Conservation (phyloP, 2,888 invertebrate genomes). For the Lasioglossum oenotherae region DNA sequence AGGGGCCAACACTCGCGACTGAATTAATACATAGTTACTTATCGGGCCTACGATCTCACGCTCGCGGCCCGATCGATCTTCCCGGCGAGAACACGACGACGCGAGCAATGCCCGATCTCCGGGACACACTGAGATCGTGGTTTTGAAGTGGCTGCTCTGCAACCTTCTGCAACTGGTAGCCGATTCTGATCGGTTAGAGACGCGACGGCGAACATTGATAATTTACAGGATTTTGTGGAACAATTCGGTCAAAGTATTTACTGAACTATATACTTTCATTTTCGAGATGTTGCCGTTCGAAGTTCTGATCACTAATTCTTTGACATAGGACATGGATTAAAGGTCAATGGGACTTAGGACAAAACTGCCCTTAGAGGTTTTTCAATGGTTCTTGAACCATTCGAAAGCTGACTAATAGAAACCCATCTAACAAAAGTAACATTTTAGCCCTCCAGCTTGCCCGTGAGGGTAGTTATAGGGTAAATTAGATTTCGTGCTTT, state of each 20-base stretch:
- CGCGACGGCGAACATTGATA: background rate
- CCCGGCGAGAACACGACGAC: background rate
- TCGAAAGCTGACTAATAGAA: too few relatives aligned
- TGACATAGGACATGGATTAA: too few relatives aligned
- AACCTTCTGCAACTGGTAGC: background rate
- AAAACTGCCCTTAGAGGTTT: too few relatives aligned
- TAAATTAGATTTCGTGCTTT: too few relatives aligned
- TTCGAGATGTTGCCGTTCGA: too few relatives aligned
- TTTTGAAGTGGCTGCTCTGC: background rate
- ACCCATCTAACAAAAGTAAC: too few relatives aligned
- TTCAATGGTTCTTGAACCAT: too few relatives aligned
- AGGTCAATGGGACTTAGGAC: too few relatives aligned
- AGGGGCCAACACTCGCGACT: constrained; percentile 14
- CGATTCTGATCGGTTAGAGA: background rate
- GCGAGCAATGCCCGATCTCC: background rate
- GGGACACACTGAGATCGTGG: background rate
- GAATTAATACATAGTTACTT: constrained; percentile 42
- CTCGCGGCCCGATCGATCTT: constrained; percentile 13
- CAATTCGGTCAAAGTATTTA: background rate
- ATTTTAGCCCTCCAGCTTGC: too few relatives aligned
- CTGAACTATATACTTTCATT: too few relatives aligned
- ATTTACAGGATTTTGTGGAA: background rate
- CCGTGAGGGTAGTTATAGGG: too few relatives aligned
- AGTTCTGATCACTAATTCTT: too few relatives aligned
- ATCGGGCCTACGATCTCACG: constrained; percentile 26